phyloP scores from a whole-genome alignment of 1,140 invertebrate genomes.

The Ceratosolen fusciceps region DNA sequence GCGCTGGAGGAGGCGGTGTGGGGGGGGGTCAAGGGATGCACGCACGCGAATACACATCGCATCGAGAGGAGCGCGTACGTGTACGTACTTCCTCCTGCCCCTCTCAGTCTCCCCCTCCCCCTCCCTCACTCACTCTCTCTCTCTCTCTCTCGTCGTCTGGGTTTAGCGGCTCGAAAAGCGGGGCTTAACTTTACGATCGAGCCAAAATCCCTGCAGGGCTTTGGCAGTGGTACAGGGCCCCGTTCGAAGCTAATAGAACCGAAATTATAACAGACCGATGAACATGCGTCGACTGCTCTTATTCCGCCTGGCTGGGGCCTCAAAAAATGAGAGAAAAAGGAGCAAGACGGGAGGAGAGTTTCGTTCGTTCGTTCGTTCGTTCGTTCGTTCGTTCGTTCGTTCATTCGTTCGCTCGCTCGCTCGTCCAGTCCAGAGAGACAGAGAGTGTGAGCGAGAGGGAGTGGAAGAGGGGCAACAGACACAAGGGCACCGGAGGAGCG shows the following conservation, averaged over 20 bases:
- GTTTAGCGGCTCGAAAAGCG: conserved; percentile 8
- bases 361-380: too few relatives aligned
- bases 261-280: conserved; percentile 72
- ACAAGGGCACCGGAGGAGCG: not conserved
- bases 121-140: too few relatives aligned
- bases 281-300: conserved; percentile 72
- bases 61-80: not conserved
- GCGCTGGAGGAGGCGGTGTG: too few relatives aligned
- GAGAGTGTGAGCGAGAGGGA: conserved; percentile 1
- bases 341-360: too few relatives aligned
- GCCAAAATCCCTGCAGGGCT: conserved; percentile 28
- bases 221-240: not conserved
- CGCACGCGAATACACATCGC: conserved; percentile 18
- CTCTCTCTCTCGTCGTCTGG: not conserved
- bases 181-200: conserved; percentile 43
- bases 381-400: too few relatives aligned
- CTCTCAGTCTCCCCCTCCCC: too few relatives aligned
- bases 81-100: not conserved
- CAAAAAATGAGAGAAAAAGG: conserved; percentile 47
- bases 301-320: conserved; percentile 63
- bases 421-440: not conserved
- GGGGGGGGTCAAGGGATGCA: too few relatives aligned
- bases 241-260: conserved; percentile 63
- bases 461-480: not conserved
- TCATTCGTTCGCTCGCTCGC: too few relatives aligned